Percentiles rank a stretch among this genome's conserved stretches.
These are phyloP conservation scores for Ditylenchus weischeri DNA, from an alignment of 2,888 invertebrate species.

Conservation along the genomic window DNA sequence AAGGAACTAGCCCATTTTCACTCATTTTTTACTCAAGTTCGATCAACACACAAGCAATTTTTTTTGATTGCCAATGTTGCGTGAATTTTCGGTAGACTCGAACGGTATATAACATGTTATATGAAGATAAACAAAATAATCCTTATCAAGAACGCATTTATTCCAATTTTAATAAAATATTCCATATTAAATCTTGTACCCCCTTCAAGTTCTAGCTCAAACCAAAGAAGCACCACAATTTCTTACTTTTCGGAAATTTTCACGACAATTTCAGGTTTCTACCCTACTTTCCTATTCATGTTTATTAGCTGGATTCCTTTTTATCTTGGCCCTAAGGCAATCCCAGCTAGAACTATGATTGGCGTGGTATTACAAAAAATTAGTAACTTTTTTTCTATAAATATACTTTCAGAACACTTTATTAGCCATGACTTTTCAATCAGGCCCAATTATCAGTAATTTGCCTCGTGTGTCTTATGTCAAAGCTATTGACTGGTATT, in stretches of 20 bases:
- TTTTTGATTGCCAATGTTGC: no score
- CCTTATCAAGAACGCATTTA: no score
- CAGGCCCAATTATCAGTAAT: slow-evolving; percentile 54
- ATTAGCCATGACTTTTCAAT: slow-evolving; percentile 58
- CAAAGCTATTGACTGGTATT: slow-evolving; percentile 42
- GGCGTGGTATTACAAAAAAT: slow-evolving; percentile 35
- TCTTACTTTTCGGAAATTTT: not conserved
- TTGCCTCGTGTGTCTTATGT: slow-evolving; percentile 56
- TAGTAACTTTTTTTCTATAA: not conserved
- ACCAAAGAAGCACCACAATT: not conserved
- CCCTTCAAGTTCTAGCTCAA: not conserved
- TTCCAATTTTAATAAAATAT: no score
- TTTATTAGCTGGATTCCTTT: slow-evolving; percentile 59
- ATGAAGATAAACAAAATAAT: no score
- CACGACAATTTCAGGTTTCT: slow-evolving; percentile 43
- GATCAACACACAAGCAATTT: no score
- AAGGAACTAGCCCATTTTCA: no score
- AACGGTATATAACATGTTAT: no score
- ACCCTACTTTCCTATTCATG: slow-evolving; percentile 56
- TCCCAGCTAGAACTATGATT: slow-evolving; percentile 57
- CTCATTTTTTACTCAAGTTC: no score
- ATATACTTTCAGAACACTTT: slow-evolving; percentile 47
- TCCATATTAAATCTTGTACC: no score
- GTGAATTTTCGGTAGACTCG: no score
- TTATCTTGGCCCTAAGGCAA: slow-evolving; percentile 55